These are phyloP conservation scores for Neoniphon sammara DNA, from an alignment of 2,797 vertebrate species.

Conservation along the genomic window DNA sequence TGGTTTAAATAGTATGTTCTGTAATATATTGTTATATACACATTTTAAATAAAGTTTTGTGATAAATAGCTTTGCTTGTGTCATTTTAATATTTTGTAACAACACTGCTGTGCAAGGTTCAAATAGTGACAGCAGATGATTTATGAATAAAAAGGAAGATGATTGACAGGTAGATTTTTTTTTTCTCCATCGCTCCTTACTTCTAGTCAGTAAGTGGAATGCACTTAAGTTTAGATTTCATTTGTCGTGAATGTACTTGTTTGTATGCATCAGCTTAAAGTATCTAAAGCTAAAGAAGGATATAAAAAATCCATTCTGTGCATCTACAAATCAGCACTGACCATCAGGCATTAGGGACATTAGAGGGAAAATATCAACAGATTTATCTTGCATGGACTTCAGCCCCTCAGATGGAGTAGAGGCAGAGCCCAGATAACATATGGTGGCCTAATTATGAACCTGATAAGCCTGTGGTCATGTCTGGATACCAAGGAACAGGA, in stretches of 20 bases:
- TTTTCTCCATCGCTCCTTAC: neutral
- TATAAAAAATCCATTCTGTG: neutral
- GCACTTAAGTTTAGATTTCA: neutral
- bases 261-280: neutral
- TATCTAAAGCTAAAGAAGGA: too few species aligned
- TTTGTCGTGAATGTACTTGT: neutral
- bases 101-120: neutral
- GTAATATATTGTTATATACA: conserved; percentile 72
- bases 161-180: neutral
- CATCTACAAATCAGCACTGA: neutral
- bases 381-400: neutral
- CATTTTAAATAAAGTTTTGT: conserved; percentile 81
- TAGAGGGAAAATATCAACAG: neutral
- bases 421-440: conserved; percentile 31
- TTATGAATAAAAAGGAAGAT: neutral
- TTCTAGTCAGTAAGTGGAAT: neutral
- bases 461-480: conserved; percentile 33
- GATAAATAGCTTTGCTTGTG: conserved; percentile 36
- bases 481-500: conserved; percentile 9
- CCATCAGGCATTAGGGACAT: neutral
- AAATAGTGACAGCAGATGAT: neutral
- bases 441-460: conserved; percentile 45
- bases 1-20: conserved; percentile 63
- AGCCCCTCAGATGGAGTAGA: neutral
- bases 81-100: neutral